Evolutionary conservation across 2,113 vertebrate genomes (phyloP).

Genomic region (zebrafish (Danio rerio)): GRCz12tu NC_133187.1:48784501-48785000

Average conservation of each 20-base stretch:
- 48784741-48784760: too few relatives aligned
- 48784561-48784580: constrained; percentile 41
- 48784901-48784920: too few relatives aligned
- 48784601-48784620: constrained; percentile 49
- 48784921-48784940: too few relatives aligned
- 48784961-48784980: too few relatives aligned
- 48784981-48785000: too few relatives aligned
- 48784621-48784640: constrained; percentile 61
- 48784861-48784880: not conserved
- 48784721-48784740: not conserved
- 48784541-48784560: constrained; percentile 19
- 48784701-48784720: not conserved
- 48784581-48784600: constrained; percentile 55
- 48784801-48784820: not conserved
- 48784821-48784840: not conserved
- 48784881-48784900: not conserved
- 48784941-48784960: too few relatives aligned
- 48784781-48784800: constrained; percentile 3
- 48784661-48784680: constrained; percentile 50
- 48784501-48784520: constrained; percentile 38
- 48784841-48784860: not conserved
- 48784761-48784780: constrained; percentile 6
- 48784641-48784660: constrained; percentile 61
- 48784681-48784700: not conserved
- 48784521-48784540: not conserved